These are phyloP conservation scores for Spodoptera frugiperda DNA, from an alignment of 1,140 invertebrate species.

Conservation along the genomic window DNA sequence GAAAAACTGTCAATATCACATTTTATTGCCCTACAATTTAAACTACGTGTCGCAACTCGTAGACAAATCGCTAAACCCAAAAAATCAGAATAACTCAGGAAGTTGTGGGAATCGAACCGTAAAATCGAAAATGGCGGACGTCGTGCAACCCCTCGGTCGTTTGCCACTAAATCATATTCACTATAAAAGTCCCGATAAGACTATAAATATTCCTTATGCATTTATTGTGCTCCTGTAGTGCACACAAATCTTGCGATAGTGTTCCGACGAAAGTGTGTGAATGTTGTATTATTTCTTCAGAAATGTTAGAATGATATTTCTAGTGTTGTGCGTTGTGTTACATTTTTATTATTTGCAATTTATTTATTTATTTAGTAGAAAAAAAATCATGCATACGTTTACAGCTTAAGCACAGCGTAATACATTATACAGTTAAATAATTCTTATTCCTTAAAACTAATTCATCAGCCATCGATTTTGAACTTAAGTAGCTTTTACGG, in stretches of 20 bases:
- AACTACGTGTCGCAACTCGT: conserved; percentile 8
- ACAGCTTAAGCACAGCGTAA: too few species aligned
- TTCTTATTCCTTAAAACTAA: too few species aligned
- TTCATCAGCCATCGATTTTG: too few species aligned
- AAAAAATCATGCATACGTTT: too few species aligned
- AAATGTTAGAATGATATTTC: too few species aligned
- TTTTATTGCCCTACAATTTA: background rate
- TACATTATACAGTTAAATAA: too few species aligned
- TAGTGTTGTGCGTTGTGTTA: too few species aligned
- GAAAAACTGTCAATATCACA: too few species aligned
- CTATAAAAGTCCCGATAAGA: conserved; percentile 73
- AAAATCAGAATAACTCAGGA: conserved; percentile 50
- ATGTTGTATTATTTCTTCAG: too few species aligned
- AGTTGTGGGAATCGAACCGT: conserved; percentile 60
- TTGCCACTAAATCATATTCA: conserved; percentile 71
- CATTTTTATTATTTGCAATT: too few species aligned
- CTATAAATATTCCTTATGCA: conserved; percentile 73
- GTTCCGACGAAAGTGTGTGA: background rate
- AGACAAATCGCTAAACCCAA: conserved; percentile 18
- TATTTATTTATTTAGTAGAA: too few species aligned
- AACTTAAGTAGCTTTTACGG: too few species aligned
- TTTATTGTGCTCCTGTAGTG: conserved; percentile 65
- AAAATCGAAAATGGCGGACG: conserved; percentile 74
- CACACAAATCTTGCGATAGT: conserved; percentile 16
- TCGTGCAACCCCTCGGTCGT: conserved; percentile 64